These are phyloP conservation scores for Hiodon tergisus DNA, from an alignment of 2,113 vertebrate species.

Conservation along the genomic window DNA sequence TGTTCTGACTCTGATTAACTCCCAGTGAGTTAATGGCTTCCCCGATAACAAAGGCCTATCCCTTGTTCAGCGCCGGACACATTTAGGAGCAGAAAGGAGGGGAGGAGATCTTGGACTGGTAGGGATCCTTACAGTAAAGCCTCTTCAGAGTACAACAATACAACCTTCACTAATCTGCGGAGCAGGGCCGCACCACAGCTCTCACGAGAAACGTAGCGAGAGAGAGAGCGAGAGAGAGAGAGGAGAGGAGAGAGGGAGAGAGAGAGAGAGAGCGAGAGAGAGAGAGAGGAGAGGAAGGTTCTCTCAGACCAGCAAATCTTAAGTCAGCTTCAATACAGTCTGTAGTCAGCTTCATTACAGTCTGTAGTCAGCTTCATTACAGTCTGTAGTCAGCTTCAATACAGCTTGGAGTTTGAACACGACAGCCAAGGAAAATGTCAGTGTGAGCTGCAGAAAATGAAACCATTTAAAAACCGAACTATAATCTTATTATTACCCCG, in stretches of 20 bases:
- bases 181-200: conserved; percentile 48
- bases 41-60: conserved; percentile 85
- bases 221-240: conserved; percentile 38
- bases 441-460: too few species aligned
- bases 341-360: too few species aligned
- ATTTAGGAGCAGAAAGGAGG: conserved; percentile 55
- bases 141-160: conserved; percentile 78
- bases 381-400: too few species aligned
- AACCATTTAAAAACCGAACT: too few species aligned
- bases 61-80: conserved; percentile 77
- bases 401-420: too few species aligned
- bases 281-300: too few species aligned
- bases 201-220: conserved; percentile 31
- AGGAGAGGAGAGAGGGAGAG: conserved; percentile 28
- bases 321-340: too few species aligned
- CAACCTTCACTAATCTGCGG: conserved; percentile 77
- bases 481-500: too few species aligned
- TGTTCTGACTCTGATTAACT: conserved; percentile 95
- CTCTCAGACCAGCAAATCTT: too few species aligned
- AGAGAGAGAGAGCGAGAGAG: conserved; percentile 44
- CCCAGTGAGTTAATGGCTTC: conserved; percentile 95
- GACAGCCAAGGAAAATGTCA: too few species aligned
- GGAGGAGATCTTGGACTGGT: conserved; percentile 17
- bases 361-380: too few species aligned
- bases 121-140: conserved; percentile 72